A percentile compares a stretch with the other conserved stretches of the same genome.
Evolutionary conservation across 2,797 vertebrate genomes (phyloP).

Genomic region (Manis pentadactyla): DNA sequence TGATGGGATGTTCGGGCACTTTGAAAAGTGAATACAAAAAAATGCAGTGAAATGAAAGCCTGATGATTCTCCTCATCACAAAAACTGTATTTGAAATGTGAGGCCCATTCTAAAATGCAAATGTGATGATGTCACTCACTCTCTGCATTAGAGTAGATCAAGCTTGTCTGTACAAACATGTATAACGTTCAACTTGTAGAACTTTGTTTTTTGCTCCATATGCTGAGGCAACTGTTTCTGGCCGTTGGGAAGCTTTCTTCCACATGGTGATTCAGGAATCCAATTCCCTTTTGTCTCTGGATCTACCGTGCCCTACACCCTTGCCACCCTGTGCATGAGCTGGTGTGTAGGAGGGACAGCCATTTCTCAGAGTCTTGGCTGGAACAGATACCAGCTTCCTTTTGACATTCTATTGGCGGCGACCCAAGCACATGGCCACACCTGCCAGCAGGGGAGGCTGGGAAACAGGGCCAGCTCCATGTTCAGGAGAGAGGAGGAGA

Average conservation of each 20-base stretch:
- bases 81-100: background rate
- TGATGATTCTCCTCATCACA: background rate
- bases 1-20: conserved; percentile 1
- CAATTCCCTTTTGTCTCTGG: background rate
- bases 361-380: background rate
- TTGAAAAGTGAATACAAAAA: conserved; percentile 59
- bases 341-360: background rate
- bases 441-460: background rate
- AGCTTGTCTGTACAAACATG: background rate
- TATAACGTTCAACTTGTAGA: background rate
- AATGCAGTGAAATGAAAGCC: background rate
- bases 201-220: background rate
- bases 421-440: background rate
- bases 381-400: background rate
- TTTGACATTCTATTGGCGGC: background rate
- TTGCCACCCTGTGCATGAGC: background rate
- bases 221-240: background rate
- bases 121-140: background rate
- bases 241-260: background rate
- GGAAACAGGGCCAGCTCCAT: background rate
- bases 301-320: background rate
- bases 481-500: background rate
- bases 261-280: background rate
- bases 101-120: background rate
- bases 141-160: background rate